Percentiles rank a stretch among this genome's conserved stretches.
These are phyloP conservation scores for Polyommatus iphigenia DNA, from an alignment of 2,888 invertebrate species.

Conservation along the genomic window DNA sequence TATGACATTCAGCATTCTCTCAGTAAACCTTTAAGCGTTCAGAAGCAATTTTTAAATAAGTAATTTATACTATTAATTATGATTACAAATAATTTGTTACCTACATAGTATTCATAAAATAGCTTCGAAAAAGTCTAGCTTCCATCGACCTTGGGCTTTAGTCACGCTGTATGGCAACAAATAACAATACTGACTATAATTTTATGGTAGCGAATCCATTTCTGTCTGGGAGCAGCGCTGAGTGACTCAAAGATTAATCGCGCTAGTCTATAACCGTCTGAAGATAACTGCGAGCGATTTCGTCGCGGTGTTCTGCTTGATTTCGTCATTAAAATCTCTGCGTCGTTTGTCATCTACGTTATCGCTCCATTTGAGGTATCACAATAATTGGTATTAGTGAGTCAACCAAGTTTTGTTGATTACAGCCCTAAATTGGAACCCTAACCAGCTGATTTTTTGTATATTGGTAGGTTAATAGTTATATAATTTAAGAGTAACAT, in stretches of 20 bases:
- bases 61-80: too few species aligned
- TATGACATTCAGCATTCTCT: too few species aligned
- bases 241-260: conserved; percentile 29
- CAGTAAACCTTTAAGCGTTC: too few species aligned
- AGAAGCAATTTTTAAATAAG: too few species aligned
- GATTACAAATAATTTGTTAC: too few species aligned
- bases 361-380: conserved; percentile 3
- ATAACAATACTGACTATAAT: conserved; percentile 22
- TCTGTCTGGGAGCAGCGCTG: conserved; percentile 25
- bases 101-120: background rate
- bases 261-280: conserved; percentile 17
- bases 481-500: too few species aligned
- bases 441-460: too few species aligned
- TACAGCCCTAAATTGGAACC: too few species aligned
- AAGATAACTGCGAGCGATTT: conserved; percentile 11
- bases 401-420: too few species aligned
- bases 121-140: background rate
- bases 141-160: background rate
- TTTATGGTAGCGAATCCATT: conserved; percentile 17
- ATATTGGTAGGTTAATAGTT: too few species aligned
- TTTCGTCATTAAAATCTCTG: conserved; percentile 24
- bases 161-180: conserved; percentile 19
- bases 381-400: background rate
- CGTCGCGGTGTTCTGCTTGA: conserved; percentile 26
- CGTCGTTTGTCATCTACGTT: conserved; percentile 2